These are phyloP conservation scores for Hipparchia sbordonii DNA, from an alignment of 2,888 invertebrate genomes.

Conservation along the genomic window DNA sequence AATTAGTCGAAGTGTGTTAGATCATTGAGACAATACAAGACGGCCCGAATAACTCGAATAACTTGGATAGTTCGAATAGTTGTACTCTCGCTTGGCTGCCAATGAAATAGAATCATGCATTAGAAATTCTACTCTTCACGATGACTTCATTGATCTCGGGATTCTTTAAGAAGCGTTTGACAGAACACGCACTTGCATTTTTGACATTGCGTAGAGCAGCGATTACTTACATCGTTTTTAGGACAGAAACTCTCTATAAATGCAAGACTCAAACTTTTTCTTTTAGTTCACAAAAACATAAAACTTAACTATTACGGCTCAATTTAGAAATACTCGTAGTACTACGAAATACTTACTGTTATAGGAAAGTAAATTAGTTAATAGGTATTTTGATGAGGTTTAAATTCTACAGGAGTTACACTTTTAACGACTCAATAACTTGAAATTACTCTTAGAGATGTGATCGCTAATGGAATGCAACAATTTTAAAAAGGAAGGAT, in stretches of 20 bases:
- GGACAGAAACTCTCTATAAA: slow-evolving; percentile 8
- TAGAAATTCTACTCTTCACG: slow-evolving; percentile 75
- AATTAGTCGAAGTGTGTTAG: slow-evolving; percentile 41
- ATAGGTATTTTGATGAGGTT: background rate
- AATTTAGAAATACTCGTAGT: background rate
- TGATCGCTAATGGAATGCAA: too few species aligned
- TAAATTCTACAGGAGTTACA: too few species aligned
- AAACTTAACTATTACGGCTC: background rate
- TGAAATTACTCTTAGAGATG: too few species aligned
- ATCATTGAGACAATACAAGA: slow-evolving; percentile 45
- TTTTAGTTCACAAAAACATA: background rate
- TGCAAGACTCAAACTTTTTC: background rate
- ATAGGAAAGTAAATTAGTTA: background rate
- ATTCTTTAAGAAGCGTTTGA: slow-evolving; percentile 61
- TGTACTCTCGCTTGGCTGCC: slow-evolving; percentile 74
- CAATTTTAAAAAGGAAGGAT: too few species aligned
- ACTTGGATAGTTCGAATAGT: slow-evolving; percentile 69
- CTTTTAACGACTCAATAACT: too few species aligned
- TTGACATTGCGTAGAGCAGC: slow-evolving; percentile 12
- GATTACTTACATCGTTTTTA: background rate
- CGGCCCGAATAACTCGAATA: slow-evolving; percentile 70
- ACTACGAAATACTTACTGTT: background rate
- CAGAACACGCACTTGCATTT: slow-evolving; percentile 50
- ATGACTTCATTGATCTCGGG: slow-evolving; percentile 74
- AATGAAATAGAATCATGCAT: slow-evolving; percentile 78